Conservation (phyloP, 2,113 vertebrate genomes). For the Taxidea taxus region DNA sequence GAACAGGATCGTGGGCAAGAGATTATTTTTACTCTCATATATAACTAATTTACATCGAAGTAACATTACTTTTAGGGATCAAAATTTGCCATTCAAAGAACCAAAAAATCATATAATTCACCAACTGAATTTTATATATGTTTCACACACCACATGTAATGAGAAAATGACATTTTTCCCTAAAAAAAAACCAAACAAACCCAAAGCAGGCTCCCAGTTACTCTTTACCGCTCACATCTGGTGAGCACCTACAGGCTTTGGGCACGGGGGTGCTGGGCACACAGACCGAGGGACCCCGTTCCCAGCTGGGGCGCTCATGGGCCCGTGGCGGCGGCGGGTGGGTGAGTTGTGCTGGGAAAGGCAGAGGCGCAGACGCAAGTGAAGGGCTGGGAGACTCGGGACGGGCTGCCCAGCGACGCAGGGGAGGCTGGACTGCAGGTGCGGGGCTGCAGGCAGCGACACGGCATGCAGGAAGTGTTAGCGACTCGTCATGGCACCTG, state of each 20-base stretch:
- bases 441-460: no score
- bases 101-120: background rate
- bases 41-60: no score
- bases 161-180: background rate
- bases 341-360: background rate
- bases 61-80: background rate
- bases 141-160: background rate
- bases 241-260: background rate
- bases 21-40: background rate
- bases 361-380: background rate
- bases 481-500: accelerated
- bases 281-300: background rate
- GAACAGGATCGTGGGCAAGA: background rate
- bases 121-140: background rate
- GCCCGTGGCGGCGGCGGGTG: accelerated
- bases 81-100: background rate
- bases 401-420: background rate
- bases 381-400: background rate
- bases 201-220: background rate
- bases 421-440: background rate
- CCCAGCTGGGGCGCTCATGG: background rate
- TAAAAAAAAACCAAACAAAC: no score
- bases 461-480: accelerated
- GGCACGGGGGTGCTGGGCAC: background rate
- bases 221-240: background rate